Percentiles rank a stretch among this genome's conserved stretches.
Evolutionary conservation across 2,113 vertebrate species (phyloP).

Genomic region (Mobula birostris): DNA sequence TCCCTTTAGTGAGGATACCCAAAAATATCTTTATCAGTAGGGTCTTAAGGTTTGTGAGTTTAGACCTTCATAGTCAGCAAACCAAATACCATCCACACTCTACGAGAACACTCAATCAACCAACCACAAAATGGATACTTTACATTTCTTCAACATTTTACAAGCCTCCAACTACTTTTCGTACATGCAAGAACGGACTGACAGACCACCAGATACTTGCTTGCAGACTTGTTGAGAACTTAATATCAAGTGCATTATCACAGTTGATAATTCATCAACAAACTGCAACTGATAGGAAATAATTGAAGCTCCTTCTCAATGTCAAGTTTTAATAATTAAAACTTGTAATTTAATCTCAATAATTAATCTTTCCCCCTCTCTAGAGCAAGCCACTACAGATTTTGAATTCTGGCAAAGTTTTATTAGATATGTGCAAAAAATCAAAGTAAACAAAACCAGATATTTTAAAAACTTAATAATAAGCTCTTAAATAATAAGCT

Average conservation of each 20-base stretch:
- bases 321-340: neutral
- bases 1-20: too few relatives aligned
- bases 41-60: too few relatives aligned
- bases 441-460: neutral
- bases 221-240: neutral
- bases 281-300: neutral
- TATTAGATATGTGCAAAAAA: neutral
- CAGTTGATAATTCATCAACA: neutral
- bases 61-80: too few relatives aligned
- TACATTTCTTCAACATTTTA: neutral
- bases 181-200: neutral
- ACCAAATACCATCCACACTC: too few relatives aligned
- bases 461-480: neutral
- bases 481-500: neutral
- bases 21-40: too few relatives aligned
- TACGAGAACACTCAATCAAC: neutral
- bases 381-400: neutral
- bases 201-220: neutral
- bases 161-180: neutral
- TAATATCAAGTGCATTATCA: neutral
- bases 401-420: neutral
- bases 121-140: neutral
- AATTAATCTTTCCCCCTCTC: neutral
- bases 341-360: too few relatives aligned
- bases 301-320: neutral